These are phyloP conservation scores for Drosophila demipolita DNA, from an alignment of 2,888 invertebrate genomes.

Conservation along the genomic window DNA sequence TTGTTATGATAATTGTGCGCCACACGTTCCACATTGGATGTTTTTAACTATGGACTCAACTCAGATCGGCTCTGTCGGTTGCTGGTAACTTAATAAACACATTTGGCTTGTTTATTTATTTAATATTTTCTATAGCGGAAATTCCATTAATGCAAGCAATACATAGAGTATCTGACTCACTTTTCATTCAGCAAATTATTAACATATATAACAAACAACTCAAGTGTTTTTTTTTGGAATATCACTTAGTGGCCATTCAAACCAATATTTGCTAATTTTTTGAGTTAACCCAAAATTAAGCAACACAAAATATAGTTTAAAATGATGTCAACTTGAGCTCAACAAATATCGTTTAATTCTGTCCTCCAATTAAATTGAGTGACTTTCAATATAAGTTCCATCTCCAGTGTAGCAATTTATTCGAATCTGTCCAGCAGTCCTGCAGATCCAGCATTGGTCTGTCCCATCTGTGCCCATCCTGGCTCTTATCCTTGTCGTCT, in stretches of 20 bases:
- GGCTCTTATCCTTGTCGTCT: constrained; percentile 67
- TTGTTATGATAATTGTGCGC: constrained; percentile 75
- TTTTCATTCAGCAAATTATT: neutral
- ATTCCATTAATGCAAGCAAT: constrained; percentile 45
- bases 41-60: neutral
- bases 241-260: neutral
- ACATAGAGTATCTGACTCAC: constrained; percentile 53
- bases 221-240: neutral
- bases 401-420: constrained; percentile 35
- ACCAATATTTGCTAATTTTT: neutral
- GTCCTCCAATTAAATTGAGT: constrained; percentile 62
- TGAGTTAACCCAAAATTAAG: neutral
- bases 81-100: constrained; percentile 79
- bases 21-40: constrained; percentile 15
- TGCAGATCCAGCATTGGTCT: constrained; percentile 29
- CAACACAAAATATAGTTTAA: neutral
- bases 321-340: neutral
- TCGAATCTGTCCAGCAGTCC: constrained; percentile 36
- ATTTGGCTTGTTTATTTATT: constrained; percentile 68
- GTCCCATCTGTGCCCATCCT: constrained; percentile 55
- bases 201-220: too few species aligned
- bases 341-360: constrained; percentile 15
- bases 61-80: constrained; percentile 38
- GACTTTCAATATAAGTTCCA: constrained; percentile 51
- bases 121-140: constrained; percentile 59